These are phyloP conservation scores for Alces alces DNA, from an alignment of 2,113 vertebrate genomes.

Conservation along the genomic window DNA sequence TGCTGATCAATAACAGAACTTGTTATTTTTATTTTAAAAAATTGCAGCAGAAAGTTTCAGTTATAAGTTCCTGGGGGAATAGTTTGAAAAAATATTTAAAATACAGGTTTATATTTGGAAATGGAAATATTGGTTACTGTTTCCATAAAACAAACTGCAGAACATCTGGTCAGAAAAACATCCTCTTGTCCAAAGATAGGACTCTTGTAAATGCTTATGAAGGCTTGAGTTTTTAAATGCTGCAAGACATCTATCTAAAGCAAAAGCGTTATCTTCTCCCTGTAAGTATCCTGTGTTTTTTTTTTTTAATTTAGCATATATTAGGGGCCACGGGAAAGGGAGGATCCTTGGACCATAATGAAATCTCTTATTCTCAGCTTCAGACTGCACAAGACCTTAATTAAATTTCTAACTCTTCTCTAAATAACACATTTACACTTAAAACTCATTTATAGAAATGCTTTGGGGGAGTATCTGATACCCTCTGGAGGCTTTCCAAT, in stretches of 20 bases:
- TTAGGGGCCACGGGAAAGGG: background rate
- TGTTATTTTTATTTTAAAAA: background rate
- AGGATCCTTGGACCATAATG: background rate
- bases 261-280: background rate
- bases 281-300: background rate
- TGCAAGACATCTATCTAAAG: background rate
- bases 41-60: background rate
- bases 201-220: background rate
- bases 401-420: conserved; percentile 40
- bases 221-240: background rate
- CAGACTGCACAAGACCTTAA: background rate
- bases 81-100: conserved; percentile 4
- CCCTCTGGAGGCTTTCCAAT: background rate
- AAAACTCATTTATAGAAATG: conserved; percentile 20
- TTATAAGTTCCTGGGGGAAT: background rate
- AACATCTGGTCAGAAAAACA: background rate
- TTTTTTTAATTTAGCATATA: background rate
- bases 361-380: background rate
- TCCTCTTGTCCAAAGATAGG: background rate
- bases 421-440: conserved; percentile 38
- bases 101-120: background rate
- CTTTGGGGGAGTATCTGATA: background rate
- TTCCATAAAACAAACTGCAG: background rate
- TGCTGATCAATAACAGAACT: background rate
- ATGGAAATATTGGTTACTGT: background rate